Conservation (phyloP, 2,888 invertebrate species). For the Callyntrura guangdongensis region DNA sequence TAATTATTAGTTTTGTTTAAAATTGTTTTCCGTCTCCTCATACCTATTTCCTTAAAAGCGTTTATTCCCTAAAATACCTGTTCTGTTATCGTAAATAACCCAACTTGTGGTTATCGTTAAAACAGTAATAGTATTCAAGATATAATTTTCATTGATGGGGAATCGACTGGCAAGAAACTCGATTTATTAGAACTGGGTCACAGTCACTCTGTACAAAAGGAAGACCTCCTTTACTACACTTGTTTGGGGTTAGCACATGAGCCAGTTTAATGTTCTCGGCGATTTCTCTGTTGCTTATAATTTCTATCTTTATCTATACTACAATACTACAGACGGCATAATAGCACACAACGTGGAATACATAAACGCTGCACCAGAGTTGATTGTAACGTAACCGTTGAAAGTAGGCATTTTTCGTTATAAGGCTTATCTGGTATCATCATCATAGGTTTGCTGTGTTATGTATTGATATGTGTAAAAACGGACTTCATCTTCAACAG, state of each 20-base stretch:
- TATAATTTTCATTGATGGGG: slow-evolving; percentile 60
- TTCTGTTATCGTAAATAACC: not conserved
- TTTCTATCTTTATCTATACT: slow-evolving; percentile 25
- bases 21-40: no score
- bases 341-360: not conserved
- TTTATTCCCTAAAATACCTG: not conserved
- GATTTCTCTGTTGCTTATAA: no score
- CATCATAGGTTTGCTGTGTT: not conserved
- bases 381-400: slow-evolving; percentile 35
- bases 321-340: not conserved
- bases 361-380: no score
- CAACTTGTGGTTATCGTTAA: no score
- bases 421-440: slow-evolving; percentile 51
- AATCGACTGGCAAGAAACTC: slow-evolving; percentile 71
- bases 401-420: slow-evolving; percentile 15
- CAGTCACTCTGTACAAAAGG: slow-evolving; percentile 51
- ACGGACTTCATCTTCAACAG: no score
- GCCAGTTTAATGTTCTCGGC: not conserved
- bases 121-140: not conserved
- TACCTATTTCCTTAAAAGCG: slow-evolving; percentile 19
- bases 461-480: no score
- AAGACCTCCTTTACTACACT: slow-evolving; percentile 38
- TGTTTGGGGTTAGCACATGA: slow-evolving; percentile 13
- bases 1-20: no score
- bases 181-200: slow-evolving; percentile 75